Evolutionary conservation across 2,113 vertebrate species (phyloP).

Genomic region (Crotalus helleri): DNA sequence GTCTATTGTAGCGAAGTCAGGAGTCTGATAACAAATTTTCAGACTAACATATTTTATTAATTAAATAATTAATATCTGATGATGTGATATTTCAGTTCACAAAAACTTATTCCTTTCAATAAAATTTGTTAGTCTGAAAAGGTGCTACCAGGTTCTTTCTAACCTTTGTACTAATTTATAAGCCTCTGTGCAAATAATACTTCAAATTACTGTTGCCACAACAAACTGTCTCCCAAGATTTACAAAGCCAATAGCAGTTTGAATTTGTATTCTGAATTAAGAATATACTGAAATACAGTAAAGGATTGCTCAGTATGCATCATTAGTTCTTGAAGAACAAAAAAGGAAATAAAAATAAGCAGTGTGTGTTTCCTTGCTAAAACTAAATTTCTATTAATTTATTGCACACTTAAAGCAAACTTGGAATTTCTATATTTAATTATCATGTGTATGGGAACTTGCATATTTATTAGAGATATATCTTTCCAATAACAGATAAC

Average conservation of each 20-base stretch:
- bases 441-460: background rate
- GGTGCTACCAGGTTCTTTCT: background rate
- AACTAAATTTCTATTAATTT: background rate
- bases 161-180: constrained; percentile 49
- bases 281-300: constrained; percentile 37
- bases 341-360: background rate
- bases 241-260: constrained; percentile 43
- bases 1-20: background rate
- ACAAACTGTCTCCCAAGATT: constrained; percentile 31
- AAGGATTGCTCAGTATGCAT: background rate
- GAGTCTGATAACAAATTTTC: background rate
- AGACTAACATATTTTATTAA: background rate
- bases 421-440: background rate
- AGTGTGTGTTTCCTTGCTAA: background rate
- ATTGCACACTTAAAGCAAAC: background rate
- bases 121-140: background rate
- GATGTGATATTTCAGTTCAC: background rate
- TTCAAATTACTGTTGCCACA: constrained; percentile 59
- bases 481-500: background rate
- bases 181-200: constrained; percentile 51
- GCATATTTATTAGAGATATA: background rate
- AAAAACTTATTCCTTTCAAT: background rate
- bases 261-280: constrained; percentile 56
- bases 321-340: background rate
- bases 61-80: background rate